phyloP scores from a whole-genome alignment of 92 coral and sea anemone genomes.

The Hydrozoanthus gracilis region DNA sequence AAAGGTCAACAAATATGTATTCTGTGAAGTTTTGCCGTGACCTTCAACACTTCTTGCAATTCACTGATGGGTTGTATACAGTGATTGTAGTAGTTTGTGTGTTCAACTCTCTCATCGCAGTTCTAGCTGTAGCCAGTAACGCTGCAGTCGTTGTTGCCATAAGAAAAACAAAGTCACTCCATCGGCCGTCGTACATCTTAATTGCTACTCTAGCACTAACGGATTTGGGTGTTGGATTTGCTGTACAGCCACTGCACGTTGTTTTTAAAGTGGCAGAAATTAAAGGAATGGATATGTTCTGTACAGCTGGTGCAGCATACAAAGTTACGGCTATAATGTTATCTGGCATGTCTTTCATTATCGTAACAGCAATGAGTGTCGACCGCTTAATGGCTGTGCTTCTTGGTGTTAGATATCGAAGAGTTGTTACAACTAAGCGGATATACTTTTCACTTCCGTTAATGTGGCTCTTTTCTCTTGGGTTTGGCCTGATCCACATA shows the following conservation, averaged over 20 bases:
- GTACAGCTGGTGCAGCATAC: slow-evolving; percentile 26
- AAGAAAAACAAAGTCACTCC: neutral
- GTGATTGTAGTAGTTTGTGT: slow-evolving; percentile 18
- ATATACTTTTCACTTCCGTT: neutral
- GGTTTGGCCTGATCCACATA: slow-evolving; percentile 22
- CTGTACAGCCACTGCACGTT: slow-evolving; percentile 31
- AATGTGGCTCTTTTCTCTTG: slow-evolving; percentile 16
- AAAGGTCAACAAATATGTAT: neutral
- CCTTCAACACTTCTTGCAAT: slow-evolving; percentile 21
- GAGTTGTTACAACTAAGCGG: slow-evolving; percentile 8
- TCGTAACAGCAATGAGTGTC: slow-evolving; percentile 22
- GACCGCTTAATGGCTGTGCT: slow-evolving; percentile 33
- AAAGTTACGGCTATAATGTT: slow-evolving; percentile 26
- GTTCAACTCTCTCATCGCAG: neutral
- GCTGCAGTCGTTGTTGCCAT: slow-evolving; percentile 6
- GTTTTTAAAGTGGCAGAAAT: slow-evolving; percentile 35
- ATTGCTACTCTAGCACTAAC: slow-evolving; percentile 30
- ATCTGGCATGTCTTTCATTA: slow-evolving; percentile 32
- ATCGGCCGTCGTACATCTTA: slow-evolving; percentile 21
- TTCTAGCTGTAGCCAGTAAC: slow-evolving; percentile 1
- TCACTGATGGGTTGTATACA: slow-evolving; percentile 13
- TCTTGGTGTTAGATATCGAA: slow-evolving; percentile 24
- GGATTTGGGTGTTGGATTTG: slow-evolving; percentile 33
- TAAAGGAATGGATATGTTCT: slow-evolving; percentile 5
- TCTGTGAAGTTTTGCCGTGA: slow-evolving; percentile 2